Evolutionary conservation across 2,888 invertebrate genomes (phyloP).

Genomic region (Diploptera punctata): DNA sequence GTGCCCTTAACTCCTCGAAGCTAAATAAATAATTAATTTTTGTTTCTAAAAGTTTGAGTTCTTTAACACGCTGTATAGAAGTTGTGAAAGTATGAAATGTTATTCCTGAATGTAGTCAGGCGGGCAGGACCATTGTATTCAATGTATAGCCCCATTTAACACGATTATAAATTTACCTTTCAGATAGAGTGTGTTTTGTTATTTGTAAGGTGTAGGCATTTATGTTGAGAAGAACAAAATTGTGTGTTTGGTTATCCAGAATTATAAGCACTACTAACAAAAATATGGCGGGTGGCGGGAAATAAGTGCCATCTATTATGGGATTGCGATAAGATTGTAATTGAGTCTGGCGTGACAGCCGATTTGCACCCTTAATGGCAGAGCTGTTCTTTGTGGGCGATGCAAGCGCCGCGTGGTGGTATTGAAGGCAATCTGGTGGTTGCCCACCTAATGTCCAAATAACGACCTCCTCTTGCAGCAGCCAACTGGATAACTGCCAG

Average conservation of each 20-base stretch:
- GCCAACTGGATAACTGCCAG: slow-evolving; percentile 7
- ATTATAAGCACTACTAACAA: slow-evolving; percentile 19
- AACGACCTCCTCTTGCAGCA: slow-evolving; percentile 33
- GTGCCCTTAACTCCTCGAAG: neutral
- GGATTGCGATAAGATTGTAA: slow-evolving; percentile 42
- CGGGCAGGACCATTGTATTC: neutral
- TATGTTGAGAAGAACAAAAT: slow-evolving; percentile 9
- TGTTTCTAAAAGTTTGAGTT: neutral
- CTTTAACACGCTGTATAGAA: neutral
- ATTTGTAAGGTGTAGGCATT: neutral
- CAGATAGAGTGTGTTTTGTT: neutral
- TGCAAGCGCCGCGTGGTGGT: slow-evolving; percentile 13
- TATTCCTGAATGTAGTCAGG: neutral
- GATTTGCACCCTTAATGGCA: slow-evolving; percentile 42
- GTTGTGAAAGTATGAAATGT: neutral
- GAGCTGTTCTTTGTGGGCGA: slow-evolving; percentile 35
- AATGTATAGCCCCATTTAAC: neutral
- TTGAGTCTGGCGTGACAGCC: slow-evolving; percentile 41
- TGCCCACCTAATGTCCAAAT: slow-evolving; percentile 36
- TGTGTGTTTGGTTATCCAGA: slow-evolving; percentile 13
- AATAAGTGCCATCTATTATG: slow-evolving; percentile 41
- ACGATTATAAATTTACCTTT: slow-evolving; percentile 4
- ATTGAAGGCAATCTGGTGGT: slow-evolving; percentile 37
- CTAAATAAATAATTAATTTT: neutral
- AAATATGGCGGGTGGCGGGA: slow-evolving; percentile 31